phyloP scores from a whole-genome alignment of 1,140 invertebrate genomes.

The Saccostrea glomerata region DNA sequence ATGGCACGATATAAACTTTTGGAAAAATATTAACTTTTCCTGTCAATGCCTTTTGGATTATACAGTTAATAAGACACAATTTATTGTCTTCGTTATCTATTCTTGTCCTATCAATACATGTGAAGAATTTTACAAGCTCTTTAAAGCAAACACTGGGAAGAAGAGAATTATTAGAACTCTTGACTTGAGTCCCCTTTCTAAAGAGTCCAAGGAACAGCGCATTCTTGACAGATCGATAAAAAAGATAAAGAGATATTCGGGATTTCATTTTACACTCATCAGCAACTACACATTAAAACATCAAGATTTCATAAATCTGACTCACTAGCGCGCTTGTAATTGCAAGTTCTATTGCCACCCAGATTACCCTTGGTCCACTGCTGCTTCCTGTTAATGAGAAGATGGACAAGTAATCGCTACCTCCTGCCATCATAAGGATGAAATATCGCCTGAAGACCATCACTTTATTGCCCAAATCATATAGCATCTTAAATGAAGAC shows the following conservation, averaged over 20 bases:
- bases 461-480: conserved; percentile 40
- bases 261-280: conserved; percentile 35
- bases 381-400: conserved; percentile 23
- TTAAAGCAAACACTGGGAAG: conserved; percentile 4
- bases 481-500: conserved; percentile 39
- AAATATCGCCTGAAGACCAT: conserved; percentile 31
- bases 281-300: conserved; percentile 23
- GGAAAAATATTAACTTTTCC: conserved; percentile 21
- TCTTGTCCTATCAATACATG: conserved; percentile 16
- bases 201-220: not conserved
- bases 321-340: conserved; percentile 40
- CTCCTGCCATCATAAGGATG: conserved; percentile 37
- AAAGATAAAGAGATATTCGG: conserved; percentile 33
- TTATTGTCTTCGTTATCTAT: conserved; percentile 10
- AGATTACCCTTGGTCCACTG: conserved; percentile 25
- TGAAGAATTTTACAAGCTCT: conserved; percentile 12
- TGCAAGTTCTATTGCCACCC: conserved; percentile 28
- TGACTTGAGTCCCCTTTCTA: conserved; percentile 7
- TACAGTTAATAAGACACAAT: conserved; percentile 21
- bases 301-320: conserved; percentile 43
- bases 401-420: conserved; percentile 28
- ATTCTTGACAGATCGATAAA: conserved; percentile 15
- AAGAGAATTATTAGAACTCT: conserved; percentile 25
- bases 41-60: conserved; percentile 29
- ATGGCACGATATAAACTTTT: conserved; percentile 11